Base-by-base conservation (phyloP, 2,113 vertebrate species). In the Gopherus flavomarginatus region DNA sequence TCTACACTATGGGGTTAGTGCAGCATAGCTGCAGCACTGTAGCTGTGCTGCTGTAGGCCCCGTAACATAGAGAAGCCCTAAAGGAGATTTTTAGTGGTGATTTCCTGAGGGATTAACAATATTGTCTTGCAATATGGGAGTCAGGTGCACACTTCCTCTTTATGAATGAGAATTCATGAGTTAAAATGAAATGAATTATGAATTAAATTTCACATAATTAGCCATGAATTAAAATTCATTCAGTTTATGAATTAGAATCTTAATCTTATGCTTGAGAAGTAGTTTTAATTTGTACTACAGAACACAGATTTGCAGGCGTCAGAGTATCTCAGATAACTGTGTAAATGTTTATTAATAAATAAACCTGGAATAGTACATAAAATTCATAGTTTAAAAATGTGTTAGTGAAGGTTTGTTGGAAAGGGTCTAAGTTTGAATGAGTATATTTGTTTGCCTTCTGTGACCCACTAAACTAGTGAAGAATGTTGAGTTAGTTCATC, bases 161-260 rank as follows among this genome's bases (percentile, higher is more conserved):
- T 88, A 47, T 47, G 26, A 78, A 47, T 78, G 42, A 78, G 75
- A 78, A 78, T 47, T 13, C 29, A 11, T 78, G 42, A 47, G 42
- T 47, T 78, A 78, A 78, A 93, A 89, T 69, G 57, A 88, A 88
- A 93, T 94, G 95, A 93, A 91, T 85, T 42, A 49, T 94, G 93
- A 95, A 96, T 95, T 94, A 94, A 96, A 96, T 97, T 92, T 81
- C n/a, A 85, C 54, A 89, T 96, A 96, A 96, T 97, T 96, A 92
- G 84, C 96, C 93, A 97, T 96, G 92, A 95, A 97, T 96, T 97
- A 91, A 96, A 97, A 97, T 96, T 96, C 94, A 96, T 95, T 96
- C 94, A 85, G 42, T 95, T 95, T 88, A 53, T 82, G 56, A 62
- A 84, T 95, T 89, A 84, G 27, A 0, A 95, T 92, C 88, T 85